Conservation (phyloP, 2,113 vertebrate species). For the Cyprinodon brontotheroides region DNA sequence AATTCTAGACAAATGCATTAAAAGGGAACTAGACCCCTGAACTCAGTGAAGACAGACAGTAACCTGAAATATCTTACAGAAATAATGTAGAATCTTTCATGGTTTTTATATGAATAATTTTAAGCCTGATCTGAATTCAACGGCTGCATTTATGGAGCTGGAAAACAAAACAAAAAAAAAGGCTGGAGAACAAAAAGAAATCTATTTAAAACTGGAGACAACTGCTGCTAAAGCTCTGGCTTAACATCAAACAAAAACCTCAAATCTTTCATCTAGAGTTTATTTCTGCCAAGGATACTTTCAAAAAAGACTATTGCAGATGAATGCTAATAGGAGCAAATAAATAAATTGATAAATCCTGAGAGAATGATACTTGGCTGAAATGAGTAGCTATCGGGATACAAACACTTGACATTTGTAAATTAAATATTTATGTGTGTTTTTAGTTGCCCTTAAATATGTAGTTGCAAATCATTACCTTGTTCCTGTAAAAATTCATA, state of each 20-base stretch:
- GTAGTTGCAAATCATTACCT: neutral
- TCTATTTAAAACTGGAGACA: neutral
- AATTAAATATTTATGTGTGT: neutral
- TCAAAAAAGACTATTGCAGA: neutral
- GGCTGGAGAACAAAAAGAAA: neutral
- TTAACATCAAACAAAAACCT: neutral
- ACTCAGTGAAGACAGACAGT: too few species aligned
- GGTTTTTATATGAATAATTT: neutral
- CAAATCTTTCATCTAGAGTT: neutral
- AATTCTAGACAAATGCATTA: neutral
- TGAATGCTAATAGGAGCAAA: neutral
- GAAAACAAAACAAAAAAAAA: neutral
- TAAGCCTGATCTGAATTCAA: neutral
- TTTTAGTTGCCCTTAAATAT: neutral
- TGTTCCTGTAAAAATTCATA: neutral
- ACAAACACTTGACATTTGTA: neutral
- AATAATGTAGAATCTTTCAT: neutral
- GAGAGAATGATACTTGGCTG: neutral
- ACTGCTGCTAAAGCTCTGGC: neutral
- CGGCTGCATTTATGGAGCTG: neutral
- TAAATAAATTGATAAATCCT: conserved; percentile 1
- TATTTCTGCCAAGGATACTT: neutral
- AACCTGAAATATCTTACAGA: neutral
- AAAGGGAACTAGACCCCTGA: neutral
- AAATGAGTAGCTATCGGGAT: neutral